A percentile compares a stretch with the other conserved stretches of the same genome.
phyloP scores from a whole-genome alignment of 2,888 invertebrate species.

The Onchidella celtica region DNA sequence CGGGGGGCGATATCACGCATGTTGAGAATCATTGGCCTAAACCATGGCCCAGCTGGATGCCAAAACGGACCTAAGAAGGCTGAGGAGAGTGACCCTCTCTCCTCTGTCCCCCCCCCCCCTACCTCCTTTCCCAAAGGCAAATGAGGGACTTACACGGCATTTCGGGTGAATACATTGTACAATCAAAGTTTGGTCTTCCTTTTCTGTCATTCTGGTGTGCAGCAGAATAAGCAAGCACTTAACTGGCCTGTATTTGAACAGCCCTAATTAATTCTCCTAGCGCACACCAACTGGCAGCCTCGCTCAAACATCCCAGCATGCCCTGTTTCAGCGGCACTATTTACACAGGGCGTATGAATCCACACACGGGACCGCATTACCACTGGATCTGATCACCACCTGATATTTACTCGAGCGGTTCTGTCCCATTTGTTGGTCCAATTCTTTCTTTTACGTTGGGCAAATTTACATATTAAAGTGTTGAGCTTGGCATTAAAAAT shows the following conservation, averaged over 20 bases:
- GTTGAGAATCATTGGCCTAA: no score
- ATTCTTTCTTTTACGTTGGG: neutral
- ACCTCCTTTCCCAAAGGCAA: no score
- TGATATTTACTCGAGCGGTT: conserved; percentile 9
- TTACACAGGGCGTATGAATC: conserved; percentile 32
- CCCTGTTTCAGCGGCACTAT: neutral
- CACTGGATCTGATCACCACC: conserved; percentile 12
- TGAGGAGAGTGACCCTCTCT: no score
- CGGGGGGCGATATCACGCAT: no score
- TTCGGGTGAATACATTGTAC: no score
- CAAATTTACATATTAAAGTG: neutral
- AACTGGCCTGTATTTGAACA: neutral
- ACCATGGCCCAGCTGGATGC: no score
- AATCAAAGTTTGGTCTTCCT: neutral
- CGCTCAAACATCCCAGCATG: neutral
- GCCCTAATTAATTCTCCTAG: conserved; percentile 32
- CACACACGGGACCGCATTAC: neutral
- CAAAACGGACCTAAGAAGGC: no score
- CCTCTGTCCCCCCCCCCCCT: no score
- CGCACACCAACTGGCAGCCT: conserved; percentile 18
- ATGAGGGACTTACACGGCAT: no score
- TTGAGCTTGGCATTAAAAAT: neutral
- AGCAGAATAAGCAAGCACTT: conserved; percentile 12
- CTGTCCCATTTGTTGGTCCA: neutral
- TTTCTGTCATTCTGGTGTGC: neutral